These are phyloP conservation scores for Hoplostethus mediterraneus DNA, from an alignment of 2,797 vertebrate genomes.

Conservation along the genomic window DNA sequence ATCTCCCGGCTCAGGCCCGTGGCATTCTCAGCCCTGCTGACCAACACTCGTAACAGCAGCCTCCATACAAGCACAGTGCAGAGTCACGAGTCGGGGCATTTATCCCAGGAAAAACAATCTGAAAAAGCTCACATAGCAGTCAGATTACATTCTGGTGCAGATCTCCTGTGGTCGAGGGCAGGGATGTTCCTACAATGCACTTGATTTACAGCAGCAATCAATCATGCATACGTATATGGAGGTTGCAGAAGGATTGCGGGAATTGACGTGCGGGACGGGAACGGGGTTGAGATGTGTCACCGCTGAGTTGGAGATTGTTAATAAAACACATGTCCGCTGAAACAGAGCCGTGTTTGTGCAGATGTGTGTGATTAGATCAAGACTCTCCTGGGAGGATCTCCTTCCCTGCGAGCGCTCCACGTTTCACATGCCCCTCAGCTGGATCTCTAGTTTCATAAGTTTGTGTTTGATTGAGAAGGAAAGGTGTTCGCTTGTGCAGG, in stretches of 20 bases:
- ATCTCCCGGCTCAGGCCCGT: conserved; percentile 48
- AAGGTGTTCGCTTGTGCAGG: conserved; percentile 21
- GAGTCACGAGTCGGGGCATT: not conserved
- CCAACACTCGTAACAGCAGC: conserved; percentile 26
- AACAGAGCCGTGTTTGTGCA: conserved; percentile 75
- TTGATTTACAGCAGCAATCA: conserved; percentile 20
- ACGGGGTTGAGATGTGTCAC: conserved; percentile 46
- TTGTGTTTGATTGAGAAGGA: conserved; percentile 23
- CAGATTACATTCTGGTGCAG: not conserved
- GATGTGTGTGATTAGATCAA: conserved; percentile 75
- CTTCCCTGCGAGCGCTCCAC: conserved; percentile 52
- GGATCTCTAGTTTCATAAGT: conserved; percentile 33
- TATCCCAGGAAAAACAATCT: not conserved
- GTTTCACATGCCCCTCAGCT: conserved; percentile 62
- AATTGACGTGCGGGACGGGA: conserved; percentile 40
- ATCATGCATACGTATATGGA: not conserved
- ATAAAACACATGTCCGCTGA: conserved; percentile 75
- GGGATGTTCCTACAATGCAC: not conserved
- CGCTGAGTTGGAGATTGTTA: conserved; percentile 60
- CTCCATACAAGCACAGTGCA: conserved; percentile 23
- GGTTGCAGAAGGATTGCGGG: conserved; percentile 11
- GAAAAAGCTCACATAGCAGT: not conserved
- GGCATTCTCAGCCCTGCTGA: conserved; percentile 39
- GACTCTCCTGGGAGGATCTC: conserved; percentile 67
- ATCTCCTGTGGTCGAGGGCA: not conserved